Conservation (phyloP, 2,113 vertebrate species). For the Caracal caracal region DNA sequence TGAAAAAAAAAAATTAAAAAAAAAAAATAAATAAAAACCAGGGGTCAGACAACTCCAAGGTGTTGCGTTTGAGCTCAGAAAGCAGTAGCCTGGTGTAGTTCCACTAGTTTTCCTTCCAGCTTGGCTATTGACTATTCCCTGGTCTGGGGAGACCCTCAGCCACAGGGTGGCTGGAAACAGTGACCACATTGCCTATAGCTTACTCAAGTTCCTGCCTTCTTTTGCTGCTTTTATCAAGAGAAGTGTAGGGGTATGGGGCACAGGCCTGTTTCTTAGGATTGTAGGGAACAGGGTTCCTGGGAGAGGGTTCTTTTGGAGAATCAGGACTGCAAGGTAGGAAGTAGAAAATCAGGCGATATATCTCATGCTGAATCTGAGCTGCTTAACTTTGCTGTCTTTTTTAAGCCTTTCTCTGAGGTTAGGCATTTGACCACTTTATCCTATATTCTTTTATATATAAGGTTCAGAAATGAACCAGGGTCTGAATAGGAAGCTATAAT, state of each 20-base stretch:
- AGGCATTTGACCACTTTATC: slow-evolving; percentile 46
- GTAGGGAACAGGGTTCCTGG: not conserved
- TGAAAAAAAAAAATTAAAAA: no score
- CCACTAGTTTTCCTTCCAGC: not conserved
- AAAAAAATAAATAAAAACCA: no score
- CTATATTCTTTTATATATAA: not conserved
- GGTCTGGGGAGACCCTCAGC: not conserved
- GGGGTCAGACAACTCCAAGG: not conserved
- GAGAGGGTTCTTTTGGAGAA: not conserved
- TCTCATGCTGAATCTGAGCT: slow-evolving; percentile 43
- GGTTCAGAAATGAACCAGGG: slow-evolving; percentile 29
- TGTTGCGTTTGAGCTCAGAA: not conserved
- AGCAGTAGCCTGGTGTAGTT: not conserved
- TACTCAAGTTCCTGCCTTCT: slow-evolving; percentile 32
- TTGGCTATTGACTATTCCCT: not conserved
- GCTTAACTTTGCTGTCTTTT: slow-evolving; percentile 60
- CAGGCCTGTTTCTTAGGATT: not conserved
- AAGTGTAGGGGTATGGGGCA: not conserved
- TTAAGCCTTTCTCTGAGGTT: slow-evolving; percentile 29
- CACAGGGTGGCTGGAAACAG: not conserved
- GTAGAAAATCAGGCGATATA: slow-evolving; percentile 7
- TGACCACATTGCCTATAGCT: not conserved
- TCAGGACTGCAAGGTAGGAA: not conserved
- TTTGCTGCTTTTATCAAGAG: slow-evolving; percentile 36
- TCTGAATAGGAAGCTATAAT: slow-evolving; percentile 2